Evolutionary conservation across 2,113 vertebrate species (phyloP).

Genomic region (Plestiodon gilberti): DNA sequence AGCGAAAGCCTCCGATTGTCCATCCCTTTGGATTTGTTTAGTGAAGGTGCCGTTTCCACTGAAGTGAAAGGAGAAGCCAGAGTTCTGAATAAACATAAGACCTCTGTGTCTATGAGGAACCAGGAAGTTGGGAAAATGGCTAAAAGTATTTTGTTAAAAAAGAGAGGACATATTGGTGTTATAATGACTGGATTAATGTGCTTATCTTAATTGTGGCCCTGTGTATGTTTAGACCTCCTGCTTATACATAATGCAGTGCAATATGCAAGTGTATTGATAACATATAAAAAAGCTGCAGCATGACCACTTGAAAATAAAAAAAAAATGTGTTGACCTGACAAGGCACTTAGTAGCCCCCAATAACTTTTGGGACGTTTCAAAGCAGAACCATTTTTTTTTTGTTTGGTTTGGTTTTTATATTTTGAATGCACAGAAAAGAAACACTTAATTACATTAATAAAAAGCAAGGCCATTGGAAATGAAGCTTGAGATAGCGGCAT

Average conservation of each 20-base stretch:
- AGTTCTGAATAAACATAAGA: not conserved
- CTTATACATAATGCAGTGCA: slow-evolving; percentile 17
- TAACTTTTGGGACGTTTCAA: slow-evolving; percentile 37
- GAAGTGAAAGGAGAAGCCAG: not conserved
- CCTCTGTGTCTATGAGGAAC: not conserved
- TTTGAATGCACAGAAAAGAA: slow-evolving; percentile 51
- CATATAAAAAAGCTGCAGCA: slow-evolving; percentile 36
- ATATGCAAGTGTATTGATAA: slow-evolving; percentile 13
- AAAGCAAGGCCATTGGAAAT: slow-evolving; percentile 23
- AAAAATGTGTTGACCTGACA: slow-evolving; percentile 26
- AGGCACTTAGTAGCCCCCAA: slow-evolving; percentile 42
- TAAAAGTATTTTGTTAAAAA: slow-evolving; percentile 12
- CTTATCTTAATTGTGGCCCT: slow-evolving; percentile 23
- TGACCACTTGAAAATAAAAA: slow-evolving; percentile 2
- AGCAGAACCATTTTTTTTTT: accelerated
- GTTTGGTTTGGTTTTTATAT: not conserved
- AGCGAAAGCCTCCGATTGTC: not conserved
- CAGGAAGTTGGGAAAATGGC: not conserved
- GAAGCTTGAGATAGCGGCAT: slow-evolving; percentile 24
- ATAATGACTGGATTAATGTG: not conserved
- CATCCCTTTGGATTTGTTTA: not conserved
- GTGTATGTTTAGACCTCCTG: slow-evolving; percentile 23
- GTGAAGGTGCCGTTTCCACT: not conserved
- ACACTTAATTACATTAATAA: slow-evolving; percentile 38
- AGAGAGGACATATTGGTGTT: slow-evolving; percentile 15